Conservation (phyloP, 2,888 invertebrate genomes). For the Isotomurus palustris region DNA sequence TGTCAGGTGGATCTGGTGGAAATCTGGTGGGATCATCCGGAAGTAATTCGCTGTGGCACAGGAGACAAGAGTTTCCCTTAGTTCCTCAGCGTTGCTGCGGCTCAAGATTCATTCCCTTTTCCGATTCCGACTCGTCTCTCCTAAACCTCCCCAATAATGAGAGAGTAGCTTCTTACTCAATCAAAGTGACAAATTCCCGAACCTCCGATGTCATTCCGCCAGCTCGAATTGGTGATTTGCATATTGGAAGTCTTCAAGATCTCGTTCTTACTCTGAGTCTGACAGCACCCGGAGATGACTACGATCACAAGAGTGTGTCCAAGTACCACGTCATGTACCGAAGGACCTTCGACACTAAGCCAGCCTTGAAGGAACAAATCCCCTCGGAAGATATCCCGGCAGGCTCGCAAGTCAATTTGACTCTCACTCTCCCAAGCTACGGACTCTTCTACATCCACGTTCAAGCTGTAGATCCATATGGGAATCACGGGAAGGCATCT, state of each 20-base stretch:
- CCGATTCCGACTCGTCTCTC: constrained; percentile 25
- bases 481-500: constrained; percentile 27
- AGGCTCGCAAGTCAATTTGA: constrained; percentile 34
- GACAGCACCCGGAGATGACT: constrained; percentile 57
- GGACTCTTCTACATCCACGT: constrained; percentile 36
- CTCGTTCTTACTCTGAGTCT: constrained; percentile 56
- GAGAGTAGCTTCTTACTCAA: constrained; percentile 37
- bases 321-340: constrained; percentile 36
- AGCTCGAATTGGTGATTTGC: constrained; percentile 57
- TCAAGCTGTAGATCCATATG: constrained; percentile 32
- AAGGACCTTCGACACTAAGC: constrained; percentile 24
- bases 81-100: constrained; percentile 54
- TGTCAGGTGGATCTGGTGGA: constrained; percentile 15
- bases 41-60: constrained; percentile 9
- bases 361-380: constrained; percentile 25
- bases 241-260: constrained; percentile 53
- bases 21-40: constrained; percentile 5
- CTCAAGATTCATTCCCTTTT: constrained; percentile 37
- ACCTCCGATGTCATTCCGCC: constrained; percentile 48
- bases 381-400: constrained; percentile 22
- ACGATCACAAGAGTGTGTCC: constrained; percentile 47
- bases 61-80: constrained; percentile 32
- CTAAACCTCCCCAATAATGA: constrained; percentile 43
- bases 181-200: constrained; percentile 36
- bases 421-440: constrained; percentile 32